Conservation (phyloP, 1,140 invertebrate genomes). For the Pinna nobilis region DNA sequence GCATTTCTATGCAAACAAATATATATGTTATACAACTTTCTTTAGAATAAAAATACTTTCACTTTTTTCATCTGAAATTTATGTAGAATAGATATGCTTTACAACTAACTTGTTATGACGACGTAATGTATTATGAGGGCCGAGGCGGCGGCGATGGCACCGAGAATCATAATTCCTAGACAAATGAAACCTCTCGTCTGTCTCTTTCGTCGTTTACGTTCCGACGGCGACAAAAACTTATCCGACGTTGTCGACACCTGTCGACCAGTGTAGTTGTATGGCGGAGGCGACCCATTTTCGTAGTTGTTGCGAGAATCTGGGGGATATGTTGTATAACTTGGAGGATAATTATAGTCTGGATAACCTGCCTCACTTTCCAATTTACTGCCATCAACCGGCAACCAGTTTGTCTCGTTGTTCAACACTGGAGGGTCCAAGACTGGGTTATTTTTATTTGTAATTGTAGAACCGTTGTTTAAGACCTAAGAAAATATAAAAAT, state of each 20-base stretch:
- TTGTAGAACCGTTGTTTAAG: too few relatives aligned
- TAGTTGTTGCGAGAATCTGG: background rate
- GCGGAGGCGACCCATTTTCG: background rate
- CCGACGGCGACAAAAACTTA: background rate
- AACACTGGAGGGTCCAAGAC: background rate
- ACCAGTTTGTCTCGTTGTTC: slow-evolving; percentile 14
- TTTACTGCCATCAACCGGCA: background rate
- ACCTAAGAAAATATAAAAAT: too few relatives aligned
- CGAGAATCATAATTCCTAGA: slow-evolving; percentile 3
- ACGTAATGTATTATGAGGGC: slow-evolving; percentile 8
- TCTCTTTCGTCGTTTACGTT: background rate
- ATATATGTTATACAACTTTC: too few relatives aligned
- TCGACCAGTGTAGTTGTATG: background rate
- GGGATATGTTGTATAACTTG: background rate
- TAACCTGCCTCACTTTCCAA: too few relatives aligned
- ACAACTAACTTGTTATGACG: slow-evolving; percentile 7
- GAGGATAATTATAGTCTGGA: too few relatives aligned
- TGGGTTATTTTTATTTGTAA: slow-evolving; percentile 10
- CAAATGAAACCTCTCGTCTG: background rate
- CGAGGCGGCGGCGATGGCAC: background rate
- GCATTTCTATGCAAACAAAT: too few relatives aligned
- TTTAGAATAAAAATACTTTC: too few relatives aligned
- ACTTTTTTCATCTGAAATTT: too few relatives aligned
- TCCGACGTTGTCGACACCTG: slow-evolving; percentile 6
- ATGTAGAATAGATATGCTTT: too few relatives aligned